Evolutionary conservation across 2,888 invertebrate genomes (phyloP).

Genomic region (Encarsia formosa): DNA sequence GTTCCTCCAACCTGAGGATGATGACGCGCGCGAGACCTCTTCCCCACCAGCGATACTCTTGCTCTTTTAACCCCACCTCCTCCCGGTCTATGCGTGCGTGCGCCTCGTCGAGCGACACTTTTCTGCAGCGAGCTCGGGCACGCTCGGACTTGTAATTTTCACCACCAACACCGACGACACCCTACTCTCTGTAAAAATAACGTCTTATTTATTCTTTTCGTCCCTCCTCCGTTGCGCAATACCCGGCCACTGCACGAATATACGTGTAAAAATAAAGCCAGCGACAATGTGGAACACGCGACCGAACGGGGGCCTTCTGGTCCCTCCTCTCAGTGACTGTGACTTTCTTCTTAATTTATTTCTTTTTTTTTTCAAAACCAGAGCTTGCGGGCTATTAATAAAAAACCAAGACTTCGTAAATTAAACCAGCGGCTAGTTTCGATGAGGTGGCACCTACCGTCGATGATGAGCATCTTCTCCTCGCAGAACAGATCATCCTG

Average conservation of each 20-base stretch:
- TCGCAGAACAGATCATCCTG: conserved; percentile 49
- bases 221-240: background rate
- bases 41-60: conserved; percentile 12
- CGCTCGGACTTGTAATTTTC: too few relatives aligned
- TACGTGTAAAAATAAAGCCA: conserved; percentile 22
- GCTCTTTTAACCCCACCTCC: background rate
- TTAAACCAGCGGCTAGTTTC: too few relatives aligned
- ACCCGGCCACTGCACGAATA: conserved; percentile 3
- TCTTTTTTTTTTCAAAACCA: too few relatives aligned
- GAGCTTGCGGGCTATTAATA: too few relatives aligned
- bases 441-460: conserved; percentile 39
- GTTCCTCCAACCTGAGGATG: conserved; percentile 48
- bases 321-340: too few relatives aligned
- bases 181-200: background rate
- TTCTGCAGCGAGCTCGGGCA: too few relatives aligned
- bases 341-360: too few relatives aligned
- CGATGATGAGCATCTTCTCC: conserved; percentile 50
- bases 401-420: too few relatives aligned
- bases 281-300: conserved; percentile 6
- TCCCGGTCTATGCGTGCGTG: too few relatives aligned
- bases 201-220: background rate
- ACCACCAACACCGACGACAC: too few relatives aligned
- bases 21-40: conserved; percentile 26
- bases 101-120: background rate
- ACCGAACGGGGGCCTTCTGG: background rate